phyloP scores from a whole-genome alignment of 2,888 invertebrate species.

The Drosophila borborema region DNA sequence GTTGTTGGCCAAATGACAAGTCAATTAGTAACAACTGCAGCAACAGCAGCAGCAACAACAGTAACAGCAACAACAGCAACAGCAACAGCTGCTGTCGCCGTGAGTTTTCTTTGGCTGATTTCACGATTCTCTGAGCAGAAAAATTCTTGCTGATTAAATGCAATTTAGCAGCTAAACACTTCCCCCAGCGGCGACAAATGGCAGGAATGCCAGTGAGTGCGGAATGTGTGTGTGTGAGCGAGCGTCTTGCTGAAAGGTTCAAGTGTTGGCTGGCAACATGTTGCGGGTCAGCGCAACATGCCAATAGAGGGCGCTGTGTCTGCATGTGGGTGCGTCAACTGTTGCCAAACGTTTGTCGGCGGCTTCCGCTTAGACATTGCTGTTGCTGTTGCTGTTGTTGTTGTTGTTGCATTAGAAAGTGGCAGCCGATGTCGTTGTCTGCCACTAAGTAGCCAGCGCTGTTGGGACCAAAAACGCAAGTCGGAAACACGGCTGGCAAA shows the following conservation, averaged over 20 bases:
- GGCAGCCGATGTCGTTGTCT: slow-evolving; percentile 49
- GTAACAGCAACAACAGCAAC: neutral
- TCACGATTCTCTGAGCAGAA: slow-evolving; percentile 24
- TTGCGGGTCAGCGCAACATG: slow-evolving; percentile 37
- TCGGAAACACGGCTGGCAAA: slow-evolving; percentile 2
- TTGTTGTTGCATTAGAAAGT: slow-evolving; percentile 63
- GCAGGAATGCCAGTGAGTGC: neutral
- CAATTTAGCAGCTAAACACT: slow-evolving; percentile 49
- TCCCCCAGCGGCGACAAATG: slow-evolving; percentile 36
- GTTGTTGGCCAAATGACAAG: slow-evolving; percentile 25
- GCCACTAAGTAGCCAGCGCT: slow-evolving; percentile 33
- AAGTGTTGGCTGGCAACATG: slow-evolving; percentile 23
- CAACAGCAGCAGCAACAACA: neutral
- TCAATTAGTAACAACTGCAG: slow-evolving; percentile 36
- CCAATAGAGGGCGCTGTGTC: slow-evolving; percentile 10
- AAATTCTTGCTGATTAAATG: slow-evolving; percentile 46
- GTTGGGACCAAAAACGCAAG: neutral
- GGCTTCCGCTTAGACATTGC: slow-evolving; percentile 36
- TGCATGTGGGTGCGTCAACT: slow-evolving; percentile 44
- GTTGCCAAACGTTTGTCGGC: slow-evolving; percentile 20
- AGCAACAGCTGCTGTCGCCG: neutral
- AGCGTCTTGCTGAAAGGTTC: neutral
- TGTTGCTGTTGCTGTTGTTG: slow-evolving; percentile 11
- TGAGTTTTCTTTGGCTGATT: slow-evolving; percentile 7
- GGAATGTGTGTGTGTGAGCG: neutral